Percentiles rank a stretch among this genome's conserved stretches.
Evolutionary conservation across 2,113 vertebrate genomes (phyloP).

Genomic region (Poeciliopsis occidentalis): DNA sequence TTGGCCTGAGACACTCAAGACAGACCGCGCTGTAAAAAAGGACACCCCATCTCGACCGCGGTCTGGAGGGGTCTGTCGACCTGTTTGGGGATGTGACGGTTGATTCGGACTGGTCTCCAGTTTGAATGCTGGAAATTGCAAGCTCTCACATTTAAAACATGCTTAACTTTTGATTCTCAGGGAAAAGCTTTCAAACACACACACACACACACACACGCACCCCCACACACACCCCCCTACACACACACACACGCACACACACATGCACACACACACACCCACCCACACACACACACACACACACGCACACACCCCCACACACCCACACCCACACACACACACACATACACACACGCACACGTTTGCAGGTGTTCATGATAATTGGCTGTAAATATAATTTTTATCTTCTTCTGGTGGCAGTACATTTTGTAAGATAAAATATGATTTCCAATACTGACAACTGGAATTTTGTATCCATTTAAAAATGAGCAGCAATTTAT

Average conservation of each 20-base stretch:
- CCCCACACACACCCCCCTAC: no score
- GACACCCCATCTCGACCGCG: slow-evolving; percentile 79
- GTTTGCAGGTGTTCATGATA: neutral
- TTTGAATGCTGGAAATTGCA: no score
- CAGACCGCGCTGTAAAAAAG: slow-evolving; percentile 87
- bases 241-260: no score
- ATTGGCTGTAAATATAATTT: neutral
- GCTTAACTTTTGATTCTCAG: neutral
- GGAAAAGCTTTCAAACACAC: neutral
- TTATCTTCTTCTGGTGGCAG: no score
- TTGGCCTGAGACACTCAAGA: slow-evolving; percentile 85
- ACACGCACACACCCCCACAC: no score
- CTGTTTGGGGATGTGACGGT: slow-evolving; percentile 6
- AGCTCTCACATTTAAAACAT: neutral
- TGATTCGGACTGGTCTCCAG: slow-evolving; percentile 68
- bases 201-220: no score
- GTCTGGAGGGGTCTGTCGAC: slow-evolving; percentile 64
- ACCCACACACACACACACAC: no score
- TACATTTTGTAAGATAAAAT: no score
- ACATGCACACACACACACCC: neutral
- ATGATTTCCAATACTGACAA: no score
- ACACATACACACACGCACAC: neutral
- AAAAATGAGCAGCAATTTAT: no score
- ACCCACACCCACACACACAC: no score
- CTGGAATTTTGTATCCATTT: no score